Conservation (phyloP, 2,888 invertebrate species). For the Eupithecia insigniata region DNA sequence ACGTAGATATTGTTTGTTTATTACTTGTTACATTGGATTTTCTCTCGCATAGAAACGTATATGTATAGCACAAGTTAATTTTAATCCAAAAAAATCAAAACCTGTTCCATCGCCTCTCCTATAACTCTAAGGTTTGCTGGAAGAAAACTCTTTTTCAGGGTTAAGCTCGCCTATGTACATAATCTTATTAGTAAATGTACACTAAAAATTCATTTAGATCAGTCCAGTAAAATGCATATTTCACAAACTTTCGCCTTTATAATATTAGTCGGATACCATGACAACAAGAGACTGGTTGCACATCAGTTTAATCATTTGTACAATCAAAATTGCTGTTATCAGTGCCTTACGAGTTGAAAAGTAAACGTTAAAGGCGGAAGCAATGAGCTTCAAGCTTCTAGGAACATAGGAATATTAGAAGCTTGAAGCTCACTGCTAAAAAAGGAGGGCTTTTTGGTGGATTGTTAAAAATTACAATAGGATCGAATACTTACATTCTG, state of each 20-base stretch:
- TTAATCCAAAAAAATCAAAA: background rate
- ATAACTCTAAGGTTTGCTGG: too few relatives aligned
- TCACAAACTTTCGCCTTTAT: too few relatives aligned
- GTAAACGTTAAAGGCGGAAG: background rate
- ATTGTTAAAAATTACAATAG: background rate
- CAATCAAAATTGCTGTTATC: background rate
- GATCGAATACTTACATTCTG: background rate
- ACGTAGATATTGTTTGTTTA: background rate
- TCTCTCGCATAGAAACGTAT: background rate
- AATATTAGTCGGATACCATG: too few relatives aligned
- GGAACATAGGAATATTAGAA: too few relatives aligned
- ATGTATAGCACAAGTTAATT: background rate
- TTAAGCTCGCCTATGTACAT: too few relatives aligned
- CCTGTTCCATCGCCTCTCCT: too few relatives aligned
- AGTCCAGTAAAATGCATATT: too few relatives aligned
- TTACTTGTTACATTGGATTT: background rate
- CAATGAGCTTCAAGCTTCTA: background rate
- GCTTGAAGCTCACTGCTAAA: too few relatives aligned
- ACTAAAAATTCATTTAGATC: too few relatives aligned
- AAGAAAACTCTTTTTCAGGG: too few relatives aligned
- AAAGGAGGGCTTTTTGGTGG: too few relatives aligned
- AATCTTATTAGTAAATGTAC: too few relatives aligned
- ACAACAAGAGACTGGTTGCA: background rate
- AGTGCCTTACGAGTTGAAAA: background rate
- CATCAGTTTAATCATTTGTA: background rate